Conservation (phyloP, 2,888 invertebrate species). For the Torymus aiolomorphi region DNA sequence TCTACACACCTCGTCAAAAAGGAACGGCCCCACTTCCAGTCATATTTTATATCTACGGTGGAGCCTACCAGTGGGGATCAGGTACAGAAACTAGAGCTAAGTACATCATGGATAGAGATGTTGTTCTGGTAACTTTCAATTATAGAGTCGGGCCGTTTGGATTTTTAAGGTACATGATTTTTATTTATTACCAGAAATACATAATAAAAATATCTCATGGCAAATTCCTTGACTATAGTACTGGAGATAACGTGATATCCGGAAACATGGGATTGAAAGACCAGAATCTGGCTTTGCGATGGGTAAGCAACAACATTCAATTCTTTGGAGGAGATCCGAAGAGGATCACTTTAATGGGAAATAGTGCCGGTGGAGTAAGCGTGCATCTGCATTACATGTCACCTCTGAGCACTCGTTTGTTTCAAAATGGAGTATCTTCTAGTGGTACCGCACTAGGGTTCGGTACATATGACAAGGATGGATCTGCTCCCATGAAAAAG, state of each 20-base stretch:
- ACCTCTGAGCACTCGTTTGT: slow-evolving; percentile 2
- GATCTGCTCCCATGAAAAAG: slow-evolving; percentile 76
- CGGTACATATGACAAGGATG: slow-evolving; percentile 62
- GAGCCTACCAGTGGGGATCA: no score
- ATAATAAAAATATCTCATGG: no score
- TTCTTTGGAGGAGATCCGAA: slow-evolving; percentile 24
- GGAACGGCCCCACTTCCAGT: no score
- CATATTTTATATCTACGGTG: no score
- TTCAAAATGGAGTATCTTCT: slow-evolving; percentile 23
- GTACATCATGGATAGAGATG: no score
- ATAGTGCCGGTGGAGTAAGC: slow-evolving; percentile 23
- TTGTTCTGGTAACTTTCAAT: no score
- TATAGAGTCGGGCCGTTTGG: no score
- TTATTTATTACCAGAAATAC: no score
- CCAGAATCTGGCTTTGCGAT: slow-evolving; percentile 21
- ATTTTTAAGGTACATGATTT: no score
- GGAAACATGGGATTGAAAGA: slow-evolving; percentile 42
- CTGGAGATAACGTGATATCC: slow-evolving; percentile 17
- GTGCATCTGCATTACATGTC: slow-evolving; percentile 38
- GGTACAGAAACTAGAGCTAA: no score
- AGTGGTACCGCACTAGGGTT: slow-evolving; percentile 72
- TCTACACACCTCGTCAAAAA: no score
- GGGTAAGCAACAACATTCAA: slow-evolving; percentile 5
- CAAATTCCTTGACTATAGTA: not conserved
- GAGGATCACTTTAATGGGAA: slow-evolving; percentile 10